Evolutionary conservation across 2,113 vertebrate species (phyloP).

Genomic region (Tachycineta bicolor): DNA sequence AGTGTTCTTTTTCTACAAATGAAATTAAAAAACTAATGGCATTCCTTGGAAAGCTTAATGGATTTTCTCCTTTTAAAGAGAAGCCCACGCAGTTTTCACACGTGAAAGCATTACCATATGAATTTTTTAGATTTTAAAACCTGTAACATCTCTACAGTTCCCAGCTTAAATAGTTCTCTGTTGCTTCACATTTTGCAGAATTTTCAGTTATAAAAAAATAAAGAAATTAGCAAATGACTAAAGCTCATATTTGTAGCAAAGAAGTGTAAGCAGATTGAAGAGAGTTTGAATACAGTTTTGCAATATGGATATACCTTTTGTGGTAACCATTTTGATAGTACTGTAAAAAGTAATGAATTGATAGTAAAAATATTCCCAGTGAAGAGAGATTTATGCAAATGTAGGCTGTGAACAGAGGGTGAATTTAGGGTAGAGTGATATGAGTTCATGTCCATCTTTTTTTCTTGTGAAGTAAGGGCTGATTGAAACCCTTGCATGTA

Average conservation of each 20-base stretch:
- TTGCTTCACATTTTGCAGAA: background rate
- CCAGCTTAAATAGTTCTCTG: background rate
- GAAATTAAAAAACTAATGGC: background rate
- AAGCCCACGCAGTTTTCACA: background rate
- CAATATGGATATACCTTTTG: background rate
- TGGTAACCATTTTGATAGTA: background rate
- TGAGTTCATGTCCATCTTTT: background rate
- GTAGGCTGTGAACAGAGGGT: background rate
- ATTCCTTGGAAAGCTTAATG: background rate
- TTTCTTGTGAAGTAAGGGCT: background rate
- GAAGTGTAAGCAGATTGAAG: background rate
- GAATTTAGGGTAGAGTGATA: background rate
- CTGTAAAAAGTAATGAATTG: background rate
- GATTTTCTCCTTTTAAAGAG: slow-evolving; percentile 5
- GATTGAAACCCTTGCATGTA: background rate
- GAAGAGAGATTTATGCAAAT: slow-evolving; percentile 29
- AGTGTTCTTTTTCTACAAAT: background rate
- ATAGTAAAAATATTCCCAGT: background rate
- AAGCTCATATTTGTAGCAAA: background rate
- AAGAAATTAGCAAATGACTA: background rate
- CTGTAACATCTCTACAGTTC: background rate
- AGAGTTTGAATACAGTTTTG: background rate
- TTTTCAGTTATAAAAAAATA: background rate
- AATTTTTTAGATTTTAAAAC: background rate
- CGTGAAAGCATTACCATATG: background rate